Percentiles rank a stretch among this genome's conserved stretches.
Evolutionary conservation across 1,140 invertebrate species (phyloP).

Genomic region (Platorchestia sp.): DNA sequence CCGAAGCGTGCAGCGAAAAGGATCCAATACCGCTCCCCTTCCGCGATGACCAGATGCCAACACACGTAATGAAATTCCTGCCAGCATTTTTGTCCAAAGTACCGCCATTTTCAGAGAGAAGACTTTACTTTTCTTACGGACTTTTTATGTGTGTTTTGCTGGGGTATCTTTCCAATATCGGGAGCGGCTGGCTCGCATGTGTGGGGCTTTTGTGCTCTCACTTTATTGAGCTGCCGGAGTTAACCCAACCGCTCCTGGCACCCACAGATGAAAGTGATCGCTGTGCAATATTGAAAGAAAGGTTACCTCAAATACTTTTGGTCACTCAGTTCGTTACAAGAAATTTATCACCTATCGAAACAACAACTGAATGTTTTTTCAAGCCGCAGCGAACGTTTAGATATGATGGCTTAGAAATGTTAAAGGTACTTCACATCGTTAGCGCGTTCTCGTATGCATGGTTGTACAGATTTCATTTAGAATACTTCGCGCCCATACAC

Average conservation of each 20-base stretch:
- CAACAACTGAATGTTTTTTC: not conserved
- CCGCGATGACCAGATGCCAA: slow-evolving; percentile 50
- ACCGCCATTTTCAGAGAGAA: slow-evolving; percentile 48
- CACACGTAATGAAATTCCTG: slow-evolving; percentile 53
- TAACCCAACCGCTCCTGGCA: not conserved
- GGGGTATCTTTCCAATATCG: slow-evolving; percentile 51
- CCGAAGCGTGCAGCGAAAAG: not conserved
- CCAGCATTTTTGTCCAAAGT: slow-evolving; percentile 47
- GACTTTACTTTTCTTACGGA: not conserved
- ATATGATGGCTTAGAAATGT: not conserved
- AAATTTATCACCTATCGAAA: not conserved
- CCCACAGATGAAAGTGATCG: not conserved
- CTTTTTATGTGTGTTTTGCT: not conserved
- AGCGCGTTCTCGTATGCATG: not conserved
- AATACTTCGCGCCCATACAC: not conserved
- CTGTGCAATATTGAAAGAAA: not conserved
- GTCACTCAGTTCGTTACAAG: not conserved
- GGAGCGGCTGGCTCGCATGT: not conserved
- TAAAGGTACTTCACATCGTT: not conserved
- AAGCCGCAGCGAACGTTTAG: not conserved
- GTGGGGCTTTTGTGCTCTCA: not conserved
- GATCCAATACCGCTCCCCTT: slow-evolving; percentile 22
- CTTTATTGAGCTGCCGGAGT: not conserved
- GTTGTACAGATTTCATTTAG: not conserved
- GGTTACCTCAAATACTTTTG: not conserved